Percentiles rank a stretch among this genome's conserved stretches.
Conservation (phyloP, 2,888 invertebrate species). For the Drosophila niveifrons region DNA sequence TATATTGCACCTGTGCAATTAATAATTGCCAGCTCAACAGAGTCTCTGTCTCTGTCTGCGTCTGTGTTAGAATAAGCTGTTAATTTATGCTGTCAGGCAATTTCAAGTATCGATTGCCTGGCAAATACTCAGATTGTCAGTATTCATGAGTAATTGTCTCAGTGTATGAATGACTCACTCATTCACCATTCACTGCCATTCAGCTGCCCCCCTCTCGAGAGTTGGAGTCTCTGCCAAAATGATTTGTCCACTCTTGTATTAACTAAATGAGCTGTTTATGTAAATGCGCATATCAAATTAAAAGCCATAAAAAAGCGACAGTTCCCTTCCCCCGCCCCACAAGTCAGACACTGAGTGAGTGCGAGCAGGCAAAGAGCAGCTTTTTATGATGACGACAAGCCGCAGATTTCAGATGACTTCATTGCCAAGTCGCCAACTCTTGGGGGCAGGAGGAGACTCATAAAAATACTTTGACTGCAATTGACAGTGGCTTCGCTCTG, state of each 20-base stretch:
- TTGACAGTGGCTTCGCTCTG: constrained; percentile 42
- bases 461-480: constrained; percentile 65
- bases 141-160: not conserved
- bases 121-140: constrained; percentile 17
- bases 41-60: not conserved
- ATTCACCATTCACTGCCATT: not conserved
- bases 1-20: constrained; percentile 43
- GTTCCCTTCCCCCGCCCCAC: not conserved
- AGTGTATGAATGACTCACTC: constrained; percentile 16
- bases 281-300: constrained; percentile 75
- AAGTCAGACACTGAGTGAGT: not conserved
- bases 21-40: constrained; percentile 49
- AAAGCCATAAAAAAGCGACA: constrained; percentile 69
- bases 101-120: constrained; percentile 39
- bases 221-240: constrained; percentile 30
- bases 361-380: not conserved
- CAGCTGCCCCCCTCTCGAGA: not conserved
- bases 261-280: constrained; percentile 77
- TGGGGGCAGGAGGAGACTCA: constrained; percentile 27
- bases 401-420: constrained; percentile 70
- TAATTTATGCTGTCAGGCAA: constrained; percentile 41
- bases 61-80: constrained; percentile 26
- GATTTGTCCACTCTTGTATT: constrained; percentile 73
- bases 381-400: constrained; percentile 63
- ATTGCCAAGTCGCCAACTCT: constrained; percentile 31